phyloP scores from a whole-genome alignment of 2,113 vertebrate species.

The Passerina amoena region DNA sequence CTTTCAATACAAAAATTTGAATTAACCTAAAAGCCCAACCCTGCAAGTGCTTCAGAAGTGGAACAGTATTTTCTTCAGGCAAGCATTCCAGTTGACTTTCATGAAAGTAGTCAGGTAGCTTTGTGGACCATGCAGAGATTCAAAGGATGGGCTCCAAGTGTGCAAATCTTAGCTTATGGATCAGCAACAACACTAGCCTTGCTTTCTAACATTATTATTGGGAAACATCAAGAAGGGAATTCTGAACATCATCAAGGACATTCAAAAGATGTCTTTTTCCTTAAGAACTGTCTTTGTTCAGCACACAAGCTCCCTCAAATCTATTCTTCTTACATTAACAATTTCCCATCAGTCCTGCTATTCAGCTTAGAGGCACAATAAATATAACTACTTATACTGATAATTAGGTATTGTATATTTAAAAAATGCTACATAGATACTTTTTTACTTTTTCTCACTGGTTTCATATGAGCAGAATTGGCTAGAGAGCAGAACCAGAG shows the following conservation, averaged over 20 bases:
- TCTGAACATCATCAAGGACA: not conserved
- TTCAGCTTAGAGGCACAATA: conserved; percentile 35
- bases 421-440: conserved; percentile 59
- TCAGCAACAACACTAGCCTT: not conserved
- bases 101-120: not conserved
- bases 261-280: not conserved
- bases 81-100: not conserved
- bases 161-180: conserved; percentile 60
- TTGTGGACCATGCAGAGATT: not conserved
- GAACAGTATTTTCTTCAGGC: not conserved
- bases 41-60: conserved; percentile 21
- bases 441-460: not conserved
- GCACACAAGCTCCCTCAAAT: not conserved
- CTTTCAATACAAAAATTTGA: conserved; percentile 32
- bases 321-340: not conserved
- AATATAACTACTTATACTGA: not conserved
- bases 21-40: conserved; percentile 45
- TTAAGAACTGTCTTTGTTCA: not conserved
- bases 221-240: conserved; percentile 3
- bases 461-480: not conserved
- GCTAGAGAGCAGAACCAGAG: conserved; percentile 25
- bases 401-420: not conserved
- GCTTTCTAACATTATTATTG: conserved; percentile 33
- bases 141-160: conserved; percentile 35
- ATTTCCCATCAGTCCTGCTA: not conserved